Evolutionary conservation across 2,888 invertebrate species (phyloP).

Genomic region (Linnaemya vulpina): DNA sequence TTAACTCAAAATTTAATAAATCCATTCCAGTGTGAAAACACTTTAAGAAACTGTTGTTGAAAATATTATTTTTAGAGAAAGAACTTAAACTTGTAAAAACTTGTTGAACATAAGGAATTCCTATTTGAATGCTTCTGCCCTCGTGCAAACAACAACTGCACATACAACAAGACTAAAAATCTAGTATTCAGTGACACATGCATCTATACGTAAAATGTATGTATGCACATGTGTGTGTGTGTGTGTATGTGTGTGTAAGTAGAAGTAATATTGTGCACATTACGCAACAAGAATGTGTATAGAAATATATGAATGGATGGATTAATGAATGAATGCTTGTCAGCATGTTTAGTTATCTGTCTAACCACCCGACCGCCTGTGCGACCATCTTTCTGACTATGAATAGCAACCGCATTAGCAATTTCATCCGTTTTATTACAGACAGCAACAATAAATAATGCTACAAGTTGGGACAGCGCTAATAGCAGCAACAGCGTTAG

Average conservation of each 20-base stretch:
- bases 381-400: conserved; percentile 1
- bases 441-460: not conserved
- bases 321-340: conserved; percentile 59
- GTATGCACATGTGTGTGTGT: not conserved
- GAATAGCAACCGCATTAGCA: conserved; percentile 50
- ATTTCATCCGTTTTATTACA: not conserved
- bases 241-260: not conserved
- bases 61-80: too few species aligned
- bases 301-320: conserved; percentile 52
- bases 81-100: too few species aligned
- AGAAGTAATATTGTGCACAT: conserved; percentile 51
- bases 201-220: not conserved
- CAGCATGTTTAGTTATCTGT: conserved; percentile 47
- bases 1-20: too few species aligned
- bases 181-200: not conserved
- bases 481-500: conserved; percentile 24
- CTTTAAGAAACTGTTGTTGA: too few species aligned
- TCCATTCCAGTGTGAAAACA: too few species aligned
- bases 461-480: not conserved
- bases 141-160: conserved; percentile 16
- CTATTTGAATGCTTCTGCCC: not conserved
- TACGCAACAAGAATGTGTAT: conserved; percentile 64
- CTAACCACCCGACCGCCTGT: conserved; percentile 16
- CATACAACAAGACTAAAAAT: conserved; percentile 17
- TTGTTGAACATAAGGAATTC: too few species aligned